Base-by-base conservation (phyloP, 2,797 vertebrate genomes). In the Tangara arthus region DNA sequence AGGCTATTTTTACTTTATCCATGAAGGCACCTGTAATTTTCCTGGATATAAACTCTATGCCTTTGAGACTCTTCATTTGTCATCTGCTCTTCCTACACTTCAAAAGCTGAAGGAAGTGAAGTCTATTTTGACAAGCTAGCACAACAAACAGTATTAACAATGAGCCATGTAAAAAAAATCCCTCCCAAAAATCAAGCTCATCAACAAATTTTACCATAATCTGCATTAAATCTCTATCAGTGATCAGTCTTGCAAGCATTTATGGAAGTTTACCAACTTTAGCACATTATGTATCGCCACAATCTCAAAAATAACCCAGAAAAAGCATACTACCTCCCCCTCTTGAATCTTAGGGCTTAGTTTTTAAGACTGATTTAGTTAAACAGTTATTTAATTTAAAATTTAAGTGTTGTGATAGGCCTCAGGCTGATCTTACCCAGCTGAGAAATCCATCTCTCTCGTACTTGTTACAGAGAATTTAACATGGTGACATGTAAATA, bases 391-490 rank as follows among this genome's bases (percentile, higher is more conserved):
- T 89, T 79, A 27, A 69, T 84, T 85, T 94, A 56, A 63, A 92
- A 0, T 37, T 70, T 39, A 82, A 71, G 44, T 82, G 30, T 26
- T 72, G 42, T 60, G 59, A 93, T 23, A 60, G 72, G 91, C 76
- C 82, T 88, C 28, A 24, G 63, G 71, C 61, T 80, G 28, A 6
- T 77, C 56, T 41, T 46, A 80, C 6, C 30, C 61, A 85, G 41
- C 44, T 78, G 24, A 88, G 57, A 95, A 94, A 93, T 53, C 1
- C 0, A 91, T 64, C 66, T 59, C 53, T 86, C 80, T 68, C 34
- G 52, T 75, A 56, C 63, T 91, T 84, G 66, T 88, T 95, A 88
- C 44, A 46, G 55, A 65, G 37, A 91, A 90, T 86, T 94, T 90
- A 82, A 89, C 44, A 56, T 5, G 3, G 60, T 71, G 69, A 85